Evolutionary conservation across 2,797 vertebrate genomes (phyloP), one percentile per base, ranked within the genome.

Genomic region (Pteropus rufus): DNA sequence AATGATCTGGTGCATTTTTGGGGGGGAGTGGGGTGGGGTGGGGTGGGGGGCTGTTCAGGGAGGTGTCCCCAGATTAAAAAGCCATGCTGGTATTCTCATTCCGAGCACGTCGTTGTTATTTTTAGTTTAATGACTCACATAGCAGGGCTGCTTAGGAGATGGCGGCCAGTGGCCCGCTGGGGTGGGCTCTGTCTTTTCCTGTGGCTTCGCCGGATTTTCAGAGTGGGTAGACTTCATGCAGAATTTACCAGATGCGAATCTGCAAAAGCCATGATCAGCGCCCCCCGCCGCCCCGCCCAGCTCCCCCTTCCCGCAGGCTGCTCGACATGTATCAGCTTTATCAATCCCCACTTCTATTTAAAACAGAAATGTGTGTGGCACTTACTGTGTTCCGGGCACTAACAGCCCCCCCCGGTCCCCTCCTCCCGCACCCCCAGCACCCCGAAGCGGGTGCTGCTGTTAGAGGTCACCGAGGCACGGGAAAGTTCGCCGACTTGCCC

Each of bases 121-220:
- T 41, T 44, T 16, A 14, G 85, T 82, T 89, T 62, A 49, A 10
- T 31, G 69, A 36, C 31, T 80, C 73, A 52, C 23, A 2, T 10
- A 2, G 7, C 29, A 2, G 16, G 12, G 88, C 49, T 52, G 44
- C 82, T 26, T 1, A 4, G 77, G 62, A 84, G 46, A 12, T 3
- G 1, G 62, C 14, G 4, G 9, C n/a, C 11, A 3, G 29, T 0
- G 6, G 26, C 14, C 5, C 8, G 19, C 31, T 1, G 31, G 56
- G 4, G 46, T 1, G 0, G 7, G 56, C 15, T 36, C 64, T 1
- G 1, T 0, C 49, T 15, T 1, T 19, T 4, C 4, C 0, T 12
- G 14, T 10, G 60, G 39, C 34, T 7, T 15, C 3, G 1, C 1
- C 14, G 24, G 60, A 1, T 56, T 73, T 41, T n/a, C 44, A 31